Conservation (phyloP, 35 echinoderm and acorn worm species). For the Apostichopus californicus region DNA sequence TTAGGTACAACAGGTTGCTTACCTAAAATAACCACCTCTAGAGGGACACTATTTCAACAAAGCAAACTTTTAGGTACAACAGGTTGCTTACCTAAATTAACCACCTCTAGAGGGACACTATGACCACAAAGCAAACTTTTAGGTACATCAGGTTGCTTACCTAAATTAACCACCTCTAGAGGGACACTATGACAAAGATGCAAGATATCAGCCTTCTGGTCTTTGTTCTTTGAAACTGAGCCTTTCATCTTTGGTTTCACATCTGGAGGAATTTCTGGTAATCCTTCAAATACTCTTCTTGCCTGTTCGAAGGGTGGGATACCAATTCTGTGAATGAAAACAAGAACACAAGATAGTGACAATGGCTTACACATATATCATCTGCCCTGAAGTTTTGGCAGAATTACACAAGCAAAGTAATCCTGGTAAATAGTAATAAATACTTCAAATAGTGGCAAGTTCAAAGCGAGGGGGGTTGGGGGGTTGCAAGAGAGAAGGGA, state of each 20-base stretch:
- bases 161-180: conserved; percentile 82
- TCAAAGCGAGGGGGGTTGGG: no score
- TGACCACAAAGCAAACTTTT: neutral
- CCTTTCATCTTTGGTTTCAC: conserved; percentile 66
- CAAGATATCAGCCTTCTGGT: conserved; percentile 60
- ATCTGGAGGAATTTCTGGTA: conserved; percentile 81
- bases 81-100: conserved; percentile 66
- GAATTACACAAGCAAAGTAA: no score
- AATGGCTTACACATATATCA: no score
- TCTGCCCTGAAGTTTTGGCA: no score
- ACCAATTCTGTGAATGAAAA: conserved; percentile 53
- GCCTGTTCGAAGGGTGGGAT: conserved; percentile 90
- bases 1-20: neutral
- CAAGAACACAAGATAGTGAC: neutral
- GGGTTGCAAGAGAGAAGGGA: no score
- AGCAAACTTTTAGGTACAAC: neutral
- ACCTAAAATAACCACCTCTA: conserved; percentile 86
- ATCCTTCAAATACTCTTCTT: conserved; percentile 69
- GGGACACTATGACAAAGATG: conserved; percentile 89
- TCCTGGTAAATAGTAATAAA: no score
- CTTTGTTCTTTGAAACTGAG: conserved; percentile 38
- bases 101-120: conserved; percentile 79
- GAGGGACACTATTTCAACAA: conserved; percentile 66
- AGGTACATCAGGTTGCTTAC: conserved; percentile 27
- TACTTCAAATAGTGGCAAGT: no score